These are phyloP conservation scores for Venusia cambrica DNA, from an alignment of 2,888 invertebrate species.

Conservation along the genomic window DNA sequence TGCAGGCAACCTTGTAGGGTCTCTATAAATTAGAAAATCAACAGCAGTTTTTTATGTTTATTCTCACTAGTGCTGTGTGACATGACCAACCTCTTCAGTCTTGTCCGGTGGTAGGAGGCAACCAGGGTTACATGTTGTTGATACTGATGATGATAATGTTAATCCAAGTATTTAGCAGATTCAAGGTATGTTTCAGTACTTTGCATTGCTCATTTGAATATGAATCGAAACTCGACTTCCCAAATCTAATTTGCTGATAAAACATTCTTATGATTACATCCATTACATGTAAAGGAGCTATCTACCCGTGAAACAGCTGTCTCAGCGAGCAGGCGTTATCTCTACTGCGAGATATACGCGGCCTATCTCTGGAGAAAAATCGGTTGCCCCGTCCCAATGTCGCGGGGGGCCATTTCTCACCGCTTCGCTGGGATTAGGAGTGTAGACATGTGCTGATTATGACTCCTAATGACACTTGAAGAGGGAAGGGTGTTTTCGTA, in stretches of 20 bases:
- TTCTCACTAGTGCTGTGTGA: no score
- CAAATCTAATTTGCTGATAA: constrained; percentile 27
- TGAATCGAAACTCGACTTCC: background rate
- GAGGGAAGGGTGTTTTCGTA: no score
- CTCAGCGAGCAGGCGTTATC: constrained; percentile 47
- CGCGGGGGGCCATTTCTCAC: constrained; percentile 57
- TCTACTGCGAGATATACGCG: constrained; percentile 46
- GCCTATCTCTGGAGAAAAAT: constrained; percentile 64
- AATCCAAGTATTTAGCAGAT: no score
- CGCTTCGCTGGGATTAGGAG: constrained; percentile 43
- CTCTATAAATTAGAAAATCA: no score
- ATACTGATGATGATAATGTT: no score
- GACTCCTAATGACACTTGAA: constrained; percentile 32
- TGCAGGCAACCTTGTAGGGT: no score
- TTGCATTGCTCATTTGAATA: background rate
- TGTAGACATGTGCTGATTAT: constrained; percentile 45
- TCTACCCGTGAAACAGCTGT: constrained; percentile 42
- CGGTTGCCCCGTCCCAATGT: constrained; percentile 49
- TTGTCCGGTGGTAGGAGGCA: no score
- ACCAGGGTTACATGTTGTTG: no score
- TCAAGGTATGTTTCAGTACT: no score
- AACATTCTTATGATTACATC: constrained; percentile 24
- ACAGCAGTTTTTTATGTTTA: no score
- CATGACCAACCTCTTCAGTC: no score
- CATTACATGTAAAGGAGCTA: constrained; percentile 23